A percentile compares a stretch with the other conserved stretches of the same genome.
Conservation (phyloP, 1,140 invertebrate species). For the Tetraneura akinire region DNA sequence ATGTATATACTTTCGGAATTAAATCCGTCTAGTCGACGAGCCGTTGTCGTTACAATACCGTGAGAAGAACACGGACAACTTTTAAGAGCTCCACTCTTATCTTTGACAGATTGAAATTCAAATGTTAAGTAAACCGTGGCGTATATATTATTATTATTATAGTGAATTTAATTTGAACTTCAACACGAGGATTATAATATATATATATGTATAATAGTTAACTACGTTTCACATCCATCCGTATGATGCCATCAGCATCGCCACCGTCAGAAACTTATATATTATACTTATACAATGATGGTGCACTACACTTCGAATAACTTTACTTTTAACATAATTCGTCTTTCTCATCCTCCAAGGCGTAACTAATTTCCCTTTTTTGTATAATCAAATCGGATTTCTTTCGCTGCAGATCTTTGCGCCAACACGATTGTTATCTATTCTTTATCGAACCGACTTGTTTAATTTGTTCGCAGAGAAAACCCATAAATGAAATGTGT, state of each 20-base stretch:
- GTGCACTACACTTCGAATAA: slow-evolving; percentile 20
- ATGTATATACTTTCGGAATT: neutral
- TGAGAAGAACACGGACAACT: neutral
- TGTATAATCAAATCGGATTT: slow-evolving; percentile 36
- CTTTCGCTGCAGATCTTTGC: slow-evolving; percentile 15
- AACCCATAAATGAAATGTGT: slow-evolving; percentile 12
- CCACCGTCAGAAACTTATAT: neutral
- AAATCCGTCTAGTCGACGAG: neutral
- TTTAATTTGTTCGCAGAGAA: slow-evolving; percentile 36
- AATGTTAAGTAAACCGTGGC: slow-evolving; percentile 41
- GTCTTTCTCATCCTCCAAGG: neutral
- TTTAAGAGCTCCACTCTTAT: slow-evolving; percentile 8
- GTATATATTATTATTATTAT: neutral
- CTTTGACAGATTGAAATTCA: slow-evolving; percentile 44
- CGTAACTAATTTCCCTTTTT: slow-evolving; percentile 28
- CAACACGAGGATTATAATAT: slow-evolving; percentile 43
- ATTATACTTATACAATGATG: too few relatives aligned
- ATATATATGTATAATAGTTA: neutral
- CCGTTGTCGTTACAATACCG: too few relatives aligned
- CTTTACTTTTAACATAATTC: slow-evolving; percentile 46
- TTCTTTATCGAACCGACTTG: slow-evolving; percentile 23
- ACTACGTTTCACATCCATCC: neutral
- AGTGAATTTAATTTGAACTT: slow-evolving; percentile 44
- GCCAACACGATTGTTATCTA: slow-evolving; percentile 27
- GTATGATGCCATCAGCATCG: neutral